Evolutionary conservation across 2,113 vertebrate genomes (phyloP).

Genomic region (Hemibagrus wyckioides): DNA sequence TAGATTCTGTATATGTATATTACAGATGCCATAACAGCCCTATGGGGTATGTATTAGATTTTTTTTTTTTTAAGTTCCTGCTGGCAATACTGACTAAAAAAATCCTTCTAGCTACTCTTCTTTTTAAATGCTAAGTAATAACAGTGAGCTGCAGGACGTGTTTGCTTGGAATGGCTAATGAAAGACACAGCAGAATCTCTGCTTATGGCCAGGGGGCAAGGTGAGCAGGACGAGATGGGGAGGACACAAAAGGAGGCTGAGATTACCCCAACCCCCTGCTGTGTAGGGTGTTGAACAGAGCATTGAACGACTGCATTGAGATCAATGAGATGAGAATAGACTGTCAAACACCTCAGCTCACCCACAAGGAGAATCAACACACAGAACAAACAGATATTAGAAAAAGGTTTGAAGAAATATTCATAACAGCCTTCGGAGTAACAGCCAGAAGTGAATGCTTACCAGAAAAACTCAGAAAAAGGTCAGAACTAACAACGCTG

Average conservation of each 20-base stretch:
- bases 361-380: neutral
- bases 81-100: neutral
- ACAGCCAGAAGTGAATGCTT: neutral
- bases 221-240: neutral
- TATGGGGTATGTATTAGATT: neutral
- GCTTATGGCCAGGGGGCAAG: constrained; percentile 6
- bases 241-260: constrained; percentile 18
- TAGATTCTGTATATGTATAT: neutral
- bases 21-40: neutral
- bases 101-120: neutral
- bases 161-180: constrained; percentile 22
- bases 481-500: neutral
- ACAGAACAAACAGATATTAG: neutral
- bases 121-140: neutral
- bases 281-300: neutral
- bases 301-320: constrained; percentile 1
- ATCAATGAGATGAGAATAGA: constrained; percentile 29
- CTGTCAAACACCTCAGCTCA: constrained; percentile 18
- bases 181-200: constrained; percentile 9
- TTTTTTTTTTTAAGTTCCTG: too few species aligned
- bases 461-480: neutral
- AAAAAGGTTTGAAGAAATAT: neutral
- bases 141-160: neutral
- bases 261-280: constrained; percentile 34
- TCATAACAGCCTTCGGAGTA: neutral